phyloP scores from a whole-genome alignment of 2,113 vertebrate species.

The Neotragus moschatus region DNA sequence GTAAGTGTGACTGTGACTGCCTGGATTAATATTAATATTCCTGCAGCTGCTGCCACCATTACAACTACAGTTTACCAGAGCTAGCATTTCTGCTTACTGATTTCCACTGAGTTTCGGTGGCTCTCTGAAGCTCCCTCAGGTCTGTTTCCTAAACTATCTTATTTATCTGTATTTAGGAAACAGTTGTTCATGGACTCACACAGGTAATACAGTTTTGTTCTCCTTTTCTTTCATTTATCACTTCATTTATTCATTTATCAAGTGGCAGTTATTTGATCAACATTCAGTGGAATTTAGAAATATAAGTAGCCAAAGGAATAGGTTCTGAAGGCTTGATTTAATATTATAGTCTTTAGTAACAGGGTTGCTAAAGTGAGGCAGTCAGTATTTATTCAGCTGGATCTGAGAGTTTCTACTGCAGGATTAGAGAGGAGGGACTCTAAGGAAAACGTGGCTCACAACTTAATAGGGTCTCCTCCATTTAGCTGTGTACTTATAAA shows the following conservation, averaged over 20 bases:
- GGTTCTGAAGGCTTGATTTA: not conserved
- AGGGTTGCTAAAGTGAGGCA: not conserved
- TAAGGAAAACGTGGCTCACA: not conserved
- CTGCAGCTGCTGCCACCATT: not conserved
- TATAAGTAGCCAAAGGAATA: not conserved
- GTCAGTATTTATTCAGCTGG: not conserved
- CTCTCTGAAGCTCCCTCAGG: not conserved
- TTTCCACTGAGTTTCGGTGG: not conserved
- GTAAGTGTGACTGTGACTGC: fast-evolving
- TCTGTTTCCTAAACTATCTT: not conserved
- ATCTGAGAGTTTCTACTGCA: not conserved
- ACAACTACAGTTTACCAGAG: fast-evolving
- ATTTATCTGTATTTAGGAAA: not conserved
- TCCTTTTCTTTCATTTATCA: not conserved
- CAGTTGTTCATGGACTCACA: not conserved
- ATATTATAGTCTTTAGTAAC: not conserved
- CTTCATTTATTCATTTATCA: not conserved
- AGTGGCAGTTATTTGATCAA: not conserved
- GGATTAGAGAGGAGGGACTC: not conserved
- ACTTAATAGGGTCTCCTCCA: not conserved
- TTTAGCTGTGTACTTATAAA: not conserved
- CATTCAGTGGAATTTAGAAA: not conserved
- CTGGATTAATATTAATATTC: fast-evolving
- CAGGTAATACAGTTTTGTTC: not conserved
- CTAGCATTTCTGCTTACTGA: not conserved